phyloP scores from a whole-genome alignment of 1,140 invertebrate species.

The Drosophila burlai region DNA sequence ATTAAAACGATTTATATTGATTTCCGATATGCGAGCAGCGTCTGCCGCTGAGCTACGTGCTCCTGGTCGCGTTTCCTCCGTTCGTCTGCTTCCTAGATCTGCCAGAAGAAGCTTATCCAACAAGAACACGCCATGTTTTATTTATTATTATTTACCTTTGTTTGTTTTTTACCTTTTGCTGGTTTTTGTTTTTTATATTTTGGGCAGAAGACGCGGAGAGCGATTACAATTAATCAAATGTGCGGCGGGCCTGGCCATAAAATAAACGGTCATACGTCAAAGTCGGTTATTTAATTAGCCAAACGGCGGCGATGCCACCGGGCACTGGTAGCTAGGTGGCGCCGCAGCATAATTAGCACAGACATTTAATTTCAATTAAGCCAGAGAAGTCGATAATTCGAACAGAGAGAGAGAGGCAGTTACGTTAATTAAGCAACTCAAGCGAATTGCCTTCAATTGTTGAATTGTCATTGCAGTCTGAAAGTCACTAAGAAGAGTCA shows the following conservation, averaged over 20 bases:
- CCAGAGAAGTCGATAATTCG: slow-evolving; percentile 34
- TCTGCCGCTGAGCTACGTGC: slow-evolving; percentile 56
- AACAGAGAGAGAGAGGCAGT: slow-evolving; percentile 20
- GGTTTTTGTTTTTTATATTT: not conserved
- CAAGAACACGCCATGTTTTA: slow-evolving; percentile 66
- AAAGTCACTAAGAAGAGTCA: slow-evolving; percentile 62
- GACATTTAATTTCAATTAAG: slow-evolving; percentile 53
- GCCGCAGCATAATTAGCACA: slow-evolving; percentile 67
- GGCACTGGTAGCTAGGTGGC: slow-evolving; percentile 54
- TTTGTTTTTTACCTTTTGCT: slow-evolving; percentile 19
- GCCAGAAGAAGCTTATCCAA: slow-evolving; percentile 28
- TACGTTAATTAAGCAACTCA: slow-evolving; percentile 69
- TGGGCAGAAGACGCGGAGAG: slow-evolving; percentile 5
- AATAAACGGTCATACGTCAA: slow-evolving; percentile 50
- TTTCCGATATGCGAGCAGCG: slow-evolving; percentile 62
- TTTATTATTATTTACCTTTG: slow-evolving; percentile 63
- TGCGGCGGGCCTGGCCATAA: slow-evolving; percentile 49
- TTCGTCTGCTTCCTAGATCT: slow-evolving; percentile 7
- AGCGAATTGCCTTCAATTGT: slow-evolving; percentile 59
- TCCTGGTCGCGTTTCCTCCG: slow-evolving; percentile 57
- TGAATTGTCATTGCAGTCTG: slow-evolving; percentile 50
- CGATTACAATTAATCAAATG: slow-evolving; percentile 72
- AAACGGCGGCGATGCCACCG: slow-evolving; percentile 17
- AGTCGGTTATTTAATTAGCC: slow-evolving; percentile 65
- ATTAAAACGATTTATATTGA: slow-evolving; percentile 64